Base-by-base conservation (phyloP, 2,113 vertebrate species). In the Engraulis encrasicolus region DNA sequence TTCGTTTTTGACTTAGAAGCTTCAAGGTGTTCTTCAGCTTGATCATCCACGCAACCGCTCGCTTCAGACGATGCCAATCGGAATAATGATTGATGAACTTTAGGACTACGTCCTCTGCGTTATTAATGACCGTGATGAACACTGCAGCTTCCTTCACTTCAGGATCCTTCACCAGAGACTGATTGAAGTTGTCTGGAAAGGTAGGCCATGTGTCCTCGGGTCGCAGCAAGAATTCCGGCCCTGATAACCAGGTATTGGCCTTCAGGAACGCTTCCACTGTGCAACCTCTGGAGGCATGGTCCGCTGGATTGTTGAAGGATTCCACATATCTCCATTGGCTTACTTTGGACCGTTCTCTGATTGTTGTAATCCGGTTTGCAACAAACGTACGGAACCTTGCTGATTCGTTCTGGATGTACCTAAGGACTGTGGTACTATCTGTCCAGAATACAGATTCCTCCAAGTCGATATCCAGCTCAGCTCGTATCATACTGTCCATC, bases 361-460 rank as follows among this genome's bases (percentile, higher is more conserved):
- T 61, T 61, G 18, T 20, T 20, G 40, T 45, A 45, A 45, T 45
- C 40, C 40, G 40, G 40, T 45, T 45, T 3, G 40, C 40, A 45
- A 45, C 52, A 54, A 61, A 61, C 9, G 54, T 61, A 61, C 54
- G 54, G 11, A 23, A 61, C 54, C 54, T 61, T n/a, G 20, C 54
- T 5, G 54, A 23, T 61, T 61, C 54, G 27, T 61, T 61, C 11
- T 1, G 5, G 54, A 61, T 61, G 6, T 61, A 61, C n/a, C 11
- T 61, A 61, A 61, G 54, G 54, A 61, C 54, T 7, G 54, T n/a
- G n/a, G 54, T 61, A n/a, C 54, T 61, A 61, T 61, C 54, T 23
- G 54, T 12, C 54, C 19, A 61, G n/a, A 61, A 61, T 61, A 61
- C 5, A 23, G 54, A 61, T 61, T 61, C 54, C 20, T 61, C 54